Conservation (phyloP, 2,113 vertebrate genomes). For the Microcebus tavaratra region DNA sequence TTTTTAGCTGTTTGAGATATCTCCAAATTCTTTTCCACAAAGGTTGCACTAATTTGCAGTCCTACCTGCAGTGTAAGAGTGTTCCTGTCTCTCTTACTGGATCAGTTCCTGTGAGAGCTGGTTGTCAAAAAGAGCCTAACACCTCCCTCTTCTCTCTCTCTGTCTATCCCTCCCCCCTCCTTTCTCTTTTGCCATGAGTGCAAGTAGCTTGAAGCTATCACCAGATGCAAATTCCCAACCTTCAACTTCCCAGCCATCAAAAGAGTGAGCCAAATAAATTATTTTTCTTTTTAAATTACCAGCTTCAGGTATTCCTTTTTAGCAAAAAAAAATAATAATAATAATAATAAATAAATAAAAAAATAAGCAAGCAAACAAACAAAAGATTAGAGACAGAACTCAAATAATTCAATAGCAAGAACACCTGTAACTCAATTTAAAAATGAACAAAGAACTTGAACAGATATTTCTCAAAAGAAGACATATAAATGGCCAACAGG, state of each 20-base stretch:
- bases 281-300: not conserved
- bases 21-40: too few relatives aligned
- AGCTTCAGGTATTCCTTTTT: not conserved
- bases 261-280: not conserved
- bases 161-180: too few relatives aligned
- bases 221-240: not conserved
- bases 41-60: too few relatives aligned
- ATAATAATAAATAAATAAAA: too few relatives aligned
- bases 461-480: not conserved
- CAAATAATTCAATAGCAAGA: not conserved
- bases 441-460: not conserved
- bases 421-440: not conserved
- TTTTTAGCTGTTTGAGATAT: too few relatives aligned
- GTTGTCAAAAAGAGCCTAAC: not conserved
- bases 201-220: not conserved
- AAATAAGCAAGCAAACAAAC: too few relatives aligned
- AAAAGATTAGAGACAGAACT: not conserved
- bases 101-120: not conserved
- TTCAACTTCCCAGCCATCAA: not conserved
- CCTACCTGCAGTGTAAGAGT: too few relatives aligned
- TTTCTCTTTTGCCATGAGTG: not conserved
- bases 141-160: not conserved
- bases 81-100: not conserved
- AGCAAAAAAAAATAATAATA: not conserved
- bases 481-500: not conserved